A percentile compares a stretch with the other conserved stretches of the same genome.
Evolutionary conservation across 2,113 vertebrate genomes (phyloP).

Genomic region (Nanorana parkeri): DNA sequence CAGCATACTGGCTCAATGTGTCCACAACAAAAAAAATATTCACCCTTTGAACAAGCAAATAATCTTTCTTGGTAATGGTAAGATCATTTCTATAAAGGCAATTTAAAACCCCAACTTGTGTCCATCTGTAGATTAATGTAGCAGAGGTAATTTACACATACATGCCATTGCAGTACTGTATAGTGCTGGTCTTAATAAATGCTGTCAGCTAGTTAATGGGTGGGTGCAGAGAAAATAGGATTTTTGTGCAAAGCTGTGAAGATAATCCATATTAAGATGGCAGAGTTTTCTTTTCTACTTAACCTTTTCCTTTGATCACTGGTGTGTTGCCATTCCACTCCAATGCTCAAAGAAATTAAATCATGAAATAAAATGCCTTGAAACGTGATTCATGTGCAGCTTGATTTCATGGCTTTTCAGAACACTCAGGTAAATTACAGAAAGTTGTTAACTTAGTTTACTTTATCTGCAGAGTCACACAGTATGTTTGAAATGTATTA

Average conservation of each 20-base stretch:
- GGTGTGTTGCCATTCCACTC: constrained; percentile 5
- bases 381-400: neutral
- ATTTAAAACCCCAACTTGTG: too few species aligned
- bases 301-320: constrained; percentile 18
- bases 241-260: neutral
- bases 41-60: too few species aligned
- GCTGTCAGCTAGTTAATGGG: neutral
- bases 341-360: constrained; percentile 12
- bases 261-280: neutral
- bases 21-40: too few species aligned
- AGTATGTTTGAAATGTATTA: too few species aligned
- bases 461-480: too few species aligned
- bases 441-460: too few species aligned
- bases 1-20: too few species aligned
- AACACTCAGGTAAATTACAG: neutral
- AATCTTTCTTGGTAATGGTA: too few species aligned
- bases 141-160: neutral
- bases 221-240: neutral
- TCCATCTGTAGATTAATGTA: too few species aligned
- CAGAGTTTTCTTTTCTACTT: constrained; percentile 2
- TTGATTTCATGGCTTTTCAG: constrained; percentile 1
- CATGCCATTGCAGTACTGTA: neutral
- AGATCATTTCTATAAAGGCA: too few species aligned
- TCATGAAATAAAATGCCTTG: constrained; percentile 6
- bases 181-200: neutral